A percentile compares a stretch with the other conserved stretches of the same genome.
These are phyloP conservation scores for Eudorcas thomsonii DNA, from an alignment of 2,113 vertebrate species.

Conservation along the genomic window DNA sequence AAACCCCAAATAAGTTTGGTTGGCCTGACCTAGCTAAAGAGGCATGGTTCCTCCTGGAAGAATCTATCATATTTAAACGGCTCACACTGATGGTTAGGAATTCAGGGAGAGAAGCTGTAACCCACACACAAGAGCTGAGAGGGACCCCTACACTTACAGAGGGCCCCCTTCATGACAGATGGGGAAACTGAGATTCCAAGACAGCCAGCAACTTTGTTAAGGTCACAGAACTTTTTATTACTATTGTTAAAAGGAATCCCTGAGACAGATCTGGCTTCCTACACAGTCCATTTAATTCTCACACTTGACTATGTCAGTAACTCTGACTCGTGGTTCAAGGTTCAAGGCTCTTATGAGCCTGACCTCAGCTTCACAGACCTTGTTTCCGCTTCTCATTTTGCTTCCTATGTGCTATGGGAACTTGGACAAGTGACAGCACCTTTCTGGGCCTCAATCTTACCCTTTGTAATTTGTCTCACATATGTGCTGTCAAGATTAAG, in stretches of 20 bases:
- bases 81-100: neutral
- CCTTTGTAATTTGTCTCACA: neutral
- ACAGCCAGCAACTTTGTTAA: rapidly evolving
- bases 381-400: neutral
- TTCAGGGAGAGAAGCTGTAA: neutral
- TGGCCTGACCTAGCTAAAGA: slow-evolving; percentile 51
- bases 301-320: neutral
- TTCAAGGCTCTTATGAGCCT: neutral
- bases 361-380: neutral
- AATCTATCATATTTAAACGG: slow-evolving; percentile 29
- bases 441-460: neutral
- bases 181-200: neutral
- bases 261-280: neutral
- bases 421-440: neutral
- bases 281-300: neutral
- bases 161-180: neutral
- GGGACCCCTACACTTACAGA: neutral
- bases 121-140: neutral
- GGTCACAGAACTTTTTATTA: neutral
- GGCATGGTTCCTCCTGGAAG: neutral
- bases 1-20: slow-evolving; percentile 36
- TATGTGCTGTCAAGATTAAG: neutral
- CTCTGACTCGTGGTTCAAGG: neutral
- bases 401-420: neutral
- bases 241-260: neutral